A percentile compares a stretch with the other conserved stretches of the same genome.
These are phyloP conservation scores for Galbula dea DNA, from an alignment of 2,113 vertebrate species.

Conservation along the genomic window DNA sequence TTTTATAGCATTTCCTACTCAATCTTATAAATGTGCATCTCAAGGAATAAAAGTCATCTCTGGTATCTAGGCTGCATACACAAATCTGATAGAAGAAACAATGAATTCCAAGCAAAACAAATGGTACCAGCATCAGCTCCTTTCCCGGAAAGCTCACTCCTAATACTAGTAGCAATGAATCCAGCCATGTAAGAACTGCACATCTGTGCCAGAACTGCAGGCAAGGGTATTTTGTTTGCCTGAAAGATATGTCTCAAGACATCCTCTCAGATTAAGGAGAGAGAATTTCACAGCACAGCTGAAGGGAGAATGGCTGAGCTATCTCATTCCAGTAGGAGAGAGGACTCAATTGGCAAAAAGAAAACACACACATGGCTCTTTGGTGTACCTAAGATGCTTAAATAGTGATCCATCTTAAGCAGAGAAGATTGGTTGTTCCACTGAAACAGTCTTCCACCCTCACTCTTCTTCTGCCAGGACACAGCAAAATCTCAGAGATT, in stretches of 20 bases:
- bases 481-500: neutral
- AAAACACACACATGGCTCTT: neutral
- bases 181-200: neutral
- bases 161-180: neutral
- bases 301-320: constrained; percentile 9
- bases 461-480: neutral
- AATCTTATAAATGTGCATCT: neutral
- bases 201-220: neutral
- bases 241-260: neutral
- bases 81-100: neutral
- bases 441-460: neutral
- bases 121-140: neutral
- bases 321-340: neutral
- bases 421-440: neutral
- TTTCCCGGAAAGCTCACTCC: constrained; percentile 4
- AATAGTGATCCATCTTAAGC: neutral
- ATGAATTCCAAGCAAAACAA: neutral
- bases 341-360: neutral
- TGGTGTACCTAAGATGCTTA: neutral
- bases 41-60: neutral
- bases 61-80: neutral
- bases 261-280: neutral
- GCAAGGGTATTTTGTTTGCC: constrained; percentile 22
- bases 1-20: neutral
- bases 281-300: constrained; percentile 15